Conservation (phyloP, 2,113 vertebrate genomes). For the Macrotis lagotis region DNA sequence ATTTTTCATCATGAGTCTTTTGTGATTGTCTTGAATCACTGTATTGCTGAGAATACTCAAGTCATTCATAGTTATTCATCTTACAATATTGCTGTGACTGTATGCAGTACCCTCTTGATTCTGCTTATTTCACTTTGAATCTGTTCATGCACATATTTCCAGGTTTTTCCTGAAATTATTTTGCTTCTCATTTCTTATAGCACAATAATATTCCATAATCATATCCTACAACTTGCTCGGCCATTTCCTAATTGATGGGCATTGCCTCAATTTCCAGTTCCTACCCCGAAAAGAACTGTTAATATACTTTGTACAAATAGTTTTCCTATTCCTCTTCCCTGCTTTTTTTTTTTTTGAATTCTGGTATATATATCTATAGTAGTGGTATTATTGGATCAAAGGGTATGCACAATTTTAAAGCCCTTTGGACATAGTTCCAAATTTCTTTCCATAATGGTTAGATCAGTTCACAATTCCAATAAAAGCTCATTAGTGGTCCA, state of each 20-base stretch:
- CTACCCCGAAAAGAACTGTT: not conserved
- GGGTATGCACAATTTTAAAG: not conserved
- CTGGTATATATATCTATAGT: not conserved
- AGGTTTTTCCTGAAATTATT: too few species aligned
- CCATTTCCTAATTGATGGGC: not conserved
- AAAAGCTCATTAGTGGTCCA: not conserved
- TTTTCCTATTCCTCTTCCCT: fast-evolving
- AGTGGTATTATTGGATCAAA: not conserved
- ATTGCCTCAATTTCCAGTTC: not conserved
- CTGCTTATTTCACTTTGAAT: too few species aligned
- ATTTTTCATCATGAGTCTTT: too few species aligned
- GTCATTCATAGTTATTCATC: too few species aligned
- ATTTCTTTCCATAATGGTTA: not conserved
- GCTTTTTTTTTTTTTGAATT: not conserved
- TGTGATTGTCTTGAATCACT: too few species aligned
- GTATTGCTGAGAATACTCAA: too few species aligned
- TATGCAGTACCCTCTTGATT: too few species aligned
- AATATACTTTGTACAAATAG: not conserved
- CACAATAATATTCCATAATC: not conserved
- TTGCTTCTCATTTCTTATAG: too few species aligned
- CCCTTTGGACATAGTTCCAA: not conserved
- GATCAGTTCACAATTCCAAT: not conserved
- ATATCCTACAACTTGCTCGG: not conserved
- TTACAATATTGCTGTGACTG: too few species aligned
- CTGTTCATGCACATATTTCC: too few species aligned